Evolutionary conservation across 1,140 invertebrate genomes (phyloP).

Genomic region (Rhopalosiphum padi): DNA sequence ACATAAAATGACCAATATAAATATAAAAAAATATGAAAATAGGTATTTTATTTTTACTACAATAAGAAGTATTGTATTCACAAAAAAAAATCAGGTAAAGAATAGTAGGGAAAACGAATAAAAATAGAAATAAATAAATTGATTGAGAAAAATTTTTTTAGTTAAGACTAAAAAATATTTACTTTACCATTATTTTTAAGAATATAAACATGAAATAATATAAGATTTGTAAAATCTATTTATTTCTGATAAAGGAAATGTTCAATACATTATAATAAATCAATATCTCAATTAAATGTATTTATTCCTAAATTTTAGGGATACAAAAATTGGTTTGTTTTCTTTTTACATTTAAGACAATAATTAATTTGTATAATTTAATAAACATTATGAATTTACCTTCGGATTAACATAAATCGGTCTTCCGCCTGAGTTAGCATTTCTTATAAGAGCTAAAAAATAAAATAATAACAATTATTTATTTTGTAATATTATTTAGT

Average conservation of each 20-base stretch:
- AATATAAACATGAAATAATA: background rate
- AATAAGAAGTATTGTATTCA: background rate
- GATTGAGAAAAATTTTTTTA: background rate
- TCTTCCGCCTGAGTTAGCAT: slow-evolving; percentile 36
- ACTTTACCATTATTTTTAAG: background rate
- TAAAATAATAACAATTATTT: slow-evolving; percentile 32
- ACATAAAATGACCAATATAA: background rate
- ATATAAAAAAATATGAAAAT: background rate
- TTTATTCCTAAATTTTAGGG: background rate
- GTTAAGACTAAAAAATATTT: background rate
- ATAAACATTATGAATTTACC: background rate
- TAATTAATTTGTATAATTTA: background rate
- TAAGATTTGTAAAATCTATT: background rate
- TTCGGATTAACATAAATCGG: slow-evolving; percentile 54
- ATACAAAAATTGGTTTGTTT: background rate
- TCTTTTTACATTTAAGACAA: background rate
- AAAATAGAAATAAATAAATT: background rate
- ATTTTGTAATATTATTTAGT: background rate
- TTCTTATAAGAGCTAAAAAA: slow-evolving; percentile 45
- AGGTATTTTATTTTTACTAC: background rate
- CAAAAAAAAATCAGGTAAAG: background rate
- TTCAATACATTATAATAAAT: background rate
- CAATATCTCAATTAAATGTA: background rate
- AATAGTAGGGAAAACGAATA: background rate
- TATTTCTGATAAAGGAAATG: background rate